Evolutionary conservation across 2,797 vertebrate genomes (phyloP).

Genomic region (Neomorphus geoffroyi): DNA sequence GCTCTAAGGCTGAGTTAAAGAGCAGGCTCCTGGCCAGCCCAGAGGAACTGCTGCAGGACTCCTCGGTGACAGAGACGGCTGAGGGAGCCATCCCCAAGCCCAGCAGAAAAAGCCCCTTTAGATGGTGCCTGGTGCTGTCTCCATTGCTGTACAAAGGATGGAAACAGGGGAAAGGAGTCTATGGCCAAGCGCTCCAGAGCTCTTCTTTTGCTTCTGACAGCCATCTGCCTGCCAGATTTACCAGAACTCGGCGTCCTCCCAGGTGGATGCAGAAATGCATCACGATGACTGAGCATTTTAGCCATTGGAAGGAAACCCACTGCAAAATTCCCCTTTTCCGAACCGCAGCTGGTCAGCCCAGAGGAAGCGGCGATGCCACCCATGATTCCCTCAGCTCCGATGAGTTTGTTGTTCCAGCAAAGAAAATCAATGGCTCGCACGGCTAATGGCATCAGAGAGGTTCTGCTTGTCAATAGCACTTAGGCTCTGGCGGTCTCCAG

Average conservation of each 20-base stretch:
- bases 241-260: neutral
- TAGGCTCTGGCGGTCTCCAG: slow-evolving; percentile 34
- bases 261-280: neutral
- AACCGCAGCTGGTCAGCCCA: neutral
- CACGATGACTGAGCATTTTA: neutral
- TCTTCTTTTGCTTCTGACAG: neutral
- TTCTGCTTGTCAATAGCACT: slow-evolving; percentile 73
- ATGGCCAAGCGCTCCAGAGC: neutral
- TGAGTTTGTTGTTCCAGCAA: slow-evolving; percentile 61
- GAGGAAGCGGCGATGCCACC: neutral
- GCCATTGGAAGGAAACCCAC: neutral
- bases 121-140: neutral
- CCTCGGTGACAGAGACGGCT: neutral
- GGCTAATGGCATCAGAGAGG: slow-evolving; percentile 54
- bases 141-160: neutral
- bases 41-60: neutral
- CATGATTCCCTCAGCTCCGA: neutral
- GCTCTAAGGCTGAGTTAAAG: neutral
- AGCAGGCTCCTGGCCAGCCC: neutral
- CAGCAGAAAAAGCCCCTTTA: neutral
- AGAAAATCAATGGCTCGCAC: slow-evolving; percentile 64
- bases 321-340: neutral
- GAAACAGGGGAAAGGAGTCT: neutral
- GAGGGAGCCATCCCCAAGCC: neutral
- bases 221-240: neutral